Evolutionary conservation across 2,888 invertebrate species (phyloP), one percentile per base, ranked within the genome.

Genomic region (Pegoplata infirma): DNA sequence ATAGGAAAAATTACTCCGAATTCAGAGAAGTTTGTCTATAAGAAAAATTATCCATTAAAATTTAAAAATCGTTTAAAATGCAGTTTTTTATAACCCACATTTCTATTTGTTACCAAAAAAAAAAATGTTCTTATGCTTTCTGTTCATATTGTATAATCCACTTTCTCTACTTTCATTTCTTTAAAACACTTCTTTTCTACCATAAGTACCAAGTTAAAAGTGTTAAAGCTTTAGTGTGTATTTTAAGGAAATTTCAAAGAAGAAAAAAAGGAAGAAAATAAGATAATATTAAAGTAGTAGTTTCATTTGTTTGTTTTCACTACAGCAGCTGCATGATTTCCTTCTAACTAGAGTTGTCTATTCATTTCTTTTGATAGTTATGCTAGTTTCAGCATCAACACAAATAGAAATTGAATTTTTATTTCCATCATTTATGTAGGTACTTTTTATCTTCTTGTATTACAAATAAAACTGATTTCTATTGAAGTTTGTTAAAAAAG

Each of bases 381-480:
- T 51, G 40, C 36, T 16, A 68, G 40, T 67, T 63, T 56, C 5
- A 63, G 46, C 71, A 72, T 40, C 23, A 53, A 14, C 44, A 19
- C 49, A 66, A 66, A 55, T 36, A 25, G 19, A 56, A 76, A 61
- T 63, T 61, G 53, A 47, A 51, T 51, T 66, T 58, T 58, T 71
- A 71, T 55, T 55, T 55, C 40, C 10, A 63, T 61, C 12, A 25
- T 12, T 61, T 72, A n/a, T n/a, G n/a, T n/a, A 40, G n/a, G 5
- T 23, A 28, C 10, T 40, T 16, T 47, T 58, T 2, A 12, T 58
- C 40, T 49, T 36, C 47, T 21, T 67, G 25, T 21, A 58, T 58
- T 58, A 14, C 14, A 17, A 19, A 23, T 25, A 36, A n/a, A 40
- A n/a, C n/a, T n/a, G 25, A 5, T 25, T 25, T 25, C 3, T 25